phyloP scores from a whole-genome alignment of 2,888 invertebrate genomes.

The Cosmorhoe ocellata region DNA sequence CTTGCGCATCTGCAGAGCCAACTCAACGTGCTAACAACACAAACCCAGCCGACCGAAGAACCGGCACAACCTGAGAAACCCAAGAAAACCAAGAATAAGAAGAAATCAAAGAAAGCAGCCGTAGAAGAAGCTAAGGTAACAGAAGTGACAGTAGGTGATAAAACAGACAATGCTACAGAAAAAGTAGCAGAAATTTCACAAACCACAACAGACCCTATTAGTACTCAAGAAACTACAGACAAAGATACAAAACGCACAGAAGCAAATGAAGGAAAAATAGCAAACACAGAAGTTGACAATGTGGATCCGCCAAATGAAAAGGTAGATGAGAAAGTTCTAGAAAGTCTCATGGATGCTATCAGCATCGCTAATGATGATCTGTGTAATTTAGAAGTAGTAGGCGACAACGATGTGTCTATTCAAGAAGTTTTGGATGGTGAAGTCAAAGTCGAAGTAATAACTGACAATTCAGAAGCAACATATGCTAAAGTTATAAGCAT shows the following conservation, averaged over 20 bases:
- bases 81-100: constrained; percentile 72
- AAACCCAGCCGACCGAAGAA: constrained; percentile 47
- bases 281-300: constrained; percentile 14
- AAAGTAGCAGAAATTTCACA: background rate
- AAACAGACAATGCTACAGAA: background rate
- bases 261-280: constrained; percentile 9
- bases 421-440: constrained; percentile 37
- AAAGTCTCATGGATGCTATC: constrained; percentile 64
- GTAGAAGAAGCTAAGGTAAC: constrained; percentile 15
- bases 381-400: constrained; percentile 55
- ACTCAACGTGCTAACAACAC: constrained; percentile 72
- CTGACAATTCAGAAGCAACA: background rate
- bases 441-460: background rate
- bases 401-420: constrained; percentile 43
- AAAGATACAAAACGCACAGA: background rate
- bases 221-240: background rate
- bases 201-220: no score
- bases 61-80: constrained; percentile 63
- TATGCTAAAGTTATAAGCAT: background rate
- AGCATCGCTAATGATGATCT: constrained; percentile 62
- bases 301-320: constrained; percentile 30
- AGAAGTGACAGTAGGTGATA: constrained; percentile 42
- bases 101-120: constrained; percentile 49
- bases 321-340: constrained; percentile 59
- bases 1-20: constrained; percentile 83